These are phyloP conservation scores for Patella ulyssiponensis DNA, from an alignment of 2,888 invertebrate species.

Conservation along the genomic window DNA sequence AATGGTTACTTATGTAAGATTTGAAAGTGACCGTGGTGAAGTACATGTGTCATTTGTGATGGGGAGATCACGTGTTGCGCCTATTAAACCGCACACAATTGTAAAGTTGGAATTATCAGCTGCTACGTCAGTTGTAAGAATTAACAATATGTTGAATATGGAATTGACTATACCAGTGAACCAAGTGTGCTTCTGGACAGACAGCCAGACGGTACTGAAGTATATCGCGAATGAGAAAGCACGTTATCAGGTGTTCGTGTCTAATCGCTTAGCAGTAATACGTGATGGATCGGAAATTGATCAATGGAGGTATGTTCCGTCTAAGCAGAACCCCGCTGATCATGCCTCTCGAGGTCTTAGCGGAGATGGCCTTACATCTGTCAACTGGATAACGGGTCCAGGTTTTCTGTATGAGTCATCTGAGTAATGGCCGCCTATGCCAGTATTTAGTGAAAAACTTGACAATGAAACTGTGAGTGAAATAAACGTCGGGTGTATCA, in stretches of 20 bases:
- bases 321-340: constrained; percentile 46
- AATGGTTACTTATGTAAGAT: not conserved
- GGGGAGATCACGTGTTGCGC: constrained; percentile 36
- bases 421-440: not conserved
- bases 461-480: constrained; percentile 2
- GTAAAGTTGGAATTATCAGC: constrained; percentile 41
- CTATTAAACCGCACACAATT: constrained; percentile 33
- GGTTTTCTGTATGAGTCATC: not conserved
- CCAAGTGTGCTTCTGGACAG: constrained; percentile 42
- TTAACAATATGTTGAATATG: constrained; percentile 27
- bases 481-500: not conserved
- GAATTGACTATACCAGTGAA: constrained; percentile 29
- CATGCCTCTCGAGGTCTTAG: constrained; percentile 39
- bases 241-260: constrained; percentile 47
- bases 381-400: constrained; percentile 34
- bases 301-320: constrained; percentile 43
- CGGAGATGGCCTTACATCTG: constrained; percentile 3
- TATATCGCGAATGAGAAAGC: constrained; percentile 44
- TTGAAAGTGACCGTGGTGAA: not conserved
- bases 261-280: constrained; percentile 47
- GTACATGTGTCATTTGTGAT: constrained; percentile 23
- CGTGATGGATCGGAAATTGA: constrained; percentile 31
- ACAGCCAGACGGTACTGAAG: constrained; percentile 41
- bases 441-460: not conserved
- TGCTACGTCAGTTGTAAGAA: constrained; percentile 38